Evolutionary conservation across 2,888 invertebrate genomes (phyloP), one percentile per base, ranked within the genome.

Genomic region (Drosophila algonquin): DNA sequence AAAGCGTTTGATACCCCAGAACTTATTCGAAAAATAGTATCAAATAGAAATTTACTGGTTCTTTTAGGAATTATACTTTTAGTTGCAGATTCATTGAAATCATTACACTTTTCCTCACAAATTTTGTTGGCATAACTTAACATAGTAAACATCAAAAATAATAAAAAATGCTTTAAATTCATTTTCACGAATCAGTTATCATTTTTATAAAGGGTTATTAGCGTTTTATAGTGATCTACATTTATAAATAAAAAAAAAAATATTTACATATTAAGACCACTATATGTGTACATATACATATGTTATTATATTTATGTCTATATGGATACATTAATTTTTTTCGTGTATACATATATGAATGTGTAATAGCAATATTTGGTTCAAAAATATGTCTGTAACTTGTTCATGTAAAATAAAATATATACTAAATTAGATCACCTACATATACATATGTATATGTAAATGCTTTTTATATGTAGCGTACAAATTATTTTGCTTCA

Each of bases 1-100:
- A 92, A 92, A 32, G 87, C 91, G 76, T 88, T 90, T 44, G 89
- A 89, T 56, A 92, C 81, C 27, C 91, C 93, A 78, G 62, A 93
- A 86, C 95, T 95, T 75, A 95, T 92, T 12, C 95, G 95, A 90
- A 96, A 95, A 70, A 96, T 93, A 32, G 95, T 94, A 89, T 96
- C 96, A 90, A 96, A 96, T 63, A 96, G 93, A 91, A 96, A 95
- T 90, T 94, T 93, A 75, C 94, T 94, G 8, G 94, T 93, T 85
- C 95, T 93, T 88, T 94, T 94, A 32, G 65, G 69, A 61, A 69
- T 65, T 46, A 57, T 62, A 60, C 75, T 73, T 52, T 50, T 46
- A 48, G 64, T 64, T 44, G 68, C 63, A 40, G 64, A 62, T 54
- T 68, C 57, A 62, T 75, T 73, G 54, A 56, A 61, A 18, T 18